Base-by-base conservation (phyloP, 1,140 invertebrate genomes). In the Bombus superbus region DNA sequence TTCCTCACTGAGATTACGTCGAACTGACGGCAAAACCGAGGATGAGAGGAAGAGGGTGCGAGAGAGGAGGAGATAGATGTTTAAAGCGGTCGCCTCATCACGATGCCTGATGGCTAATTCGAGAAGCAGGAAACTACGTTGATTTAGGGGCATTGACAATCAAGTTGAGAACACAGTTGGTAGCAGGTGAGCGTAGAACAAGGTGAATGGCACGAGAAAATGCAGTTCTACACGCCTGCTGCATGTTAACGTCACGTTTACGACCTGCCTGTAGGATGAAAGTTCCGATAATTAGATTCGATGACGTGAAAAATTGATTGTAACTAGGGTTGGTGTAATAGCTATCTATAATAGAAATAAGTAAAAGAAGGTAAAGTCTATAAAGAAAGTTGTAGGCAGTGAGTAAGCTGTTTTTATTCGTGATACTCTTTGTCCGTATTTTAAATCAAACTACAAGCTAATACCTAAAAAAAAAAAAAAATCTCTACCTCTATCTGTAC, bases 111-210 rank as follows among this genome's bases (percentile, higher is more conserved):
- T 84, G 74, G 68, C 69, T 83, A 68, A 85, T 83, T 72, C 57
- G n/a, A 44, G 80, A 68, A 83, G 75, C 83, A 62, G 80, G 79
- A 71, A 82, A 86, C 80, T 89, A 89, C 81, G 66, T 80, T 76
- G 88, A 72, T 84, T 89, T 87, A 89, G 66, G 81, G 69, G 47
- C 86, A 90, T 90, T 85, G 88, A 88, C 89, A 89, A 83, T 89
- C 68, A 87, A 87, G 88, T 89, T 84, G 75, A 59, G 81, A 87
- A 87, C 86, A 90, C 64, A 68, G 72, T 44, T 73, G 87, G 73
- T 77, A 85, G 69, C 83, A 81, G 83, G 87, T 88, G 88, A 77
- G 57, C 25, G 32, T 38, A 10, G 62, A 82, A 57, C 74, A 57
- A 81, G 74, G 76, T 71, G 78, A 89, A 80, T 81, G 47, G 69